These are phyloP conservation scores for Phortica magna DNA, from an alignment of 2,888 invertebrate species.

Conservation along the genomic window DNA sequence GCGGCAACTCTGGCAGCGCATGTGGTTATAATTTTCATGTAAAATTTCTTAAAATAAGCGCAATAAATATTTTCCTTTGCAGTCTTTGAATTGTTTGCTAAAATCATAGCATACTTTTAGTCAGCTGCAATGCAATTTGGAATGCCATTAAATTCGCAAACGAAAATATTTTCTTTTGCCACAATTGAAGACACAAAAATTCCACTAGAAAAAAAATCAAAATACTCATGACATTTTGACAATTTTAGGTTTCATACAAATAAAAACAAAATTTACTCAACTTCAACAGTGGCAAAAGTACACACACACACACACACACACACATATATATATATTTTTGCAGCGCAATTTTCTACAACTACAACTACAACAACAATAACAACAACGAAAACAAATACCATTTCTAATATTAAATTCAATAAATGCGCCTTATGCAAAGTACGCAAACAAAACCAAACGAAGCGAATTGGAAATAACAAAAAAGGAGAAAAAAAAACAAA, in stretches of 20 bases:
- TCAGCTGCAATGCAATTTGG: too few relatives aligned
- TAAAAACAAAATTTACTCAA: too few relatives aligned
- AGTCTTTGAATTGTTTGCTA: too few relatives aligned
- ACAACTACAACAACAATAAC: background rate
- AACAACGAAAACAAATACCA: conserved; percentile 1
- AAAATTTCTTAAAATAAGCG: too few relatives aligned
- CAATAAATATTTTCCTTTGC: too few relatives aligned
- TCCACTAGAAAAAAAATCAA: background rate
- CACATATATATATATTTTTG: background rate
- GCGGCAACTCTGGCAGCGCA: background rate
- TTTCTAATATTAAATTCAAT: conserved; percentile 26
- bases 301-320: too few relatives aligned
- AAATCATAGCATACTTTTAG: too few relatives aligned
- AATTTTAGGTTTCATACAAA: too few relatives aligned
- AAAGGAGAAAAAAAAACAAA: too few relatives aligned
- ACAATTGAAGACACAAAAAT: background rate
- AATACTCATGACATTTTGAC: background rate
- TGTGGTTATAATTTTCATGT: too few relatives aligned
- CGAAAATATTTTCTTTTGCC: background rate
- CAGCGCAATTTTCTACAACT: background rate
- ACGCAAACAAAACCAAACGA: background rate
- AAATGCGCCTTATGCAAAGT: conserved; percentile 29
- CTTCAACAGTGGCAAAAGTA: too few relatives aligned
- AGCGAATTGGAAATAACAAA: background rate
- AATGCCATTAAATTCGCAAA: too few relatives aligned